Evolutionary conservation across 1,140 invertebrate genomes (phyloP).

Genomic region (Orchestia grillus): DNA sequence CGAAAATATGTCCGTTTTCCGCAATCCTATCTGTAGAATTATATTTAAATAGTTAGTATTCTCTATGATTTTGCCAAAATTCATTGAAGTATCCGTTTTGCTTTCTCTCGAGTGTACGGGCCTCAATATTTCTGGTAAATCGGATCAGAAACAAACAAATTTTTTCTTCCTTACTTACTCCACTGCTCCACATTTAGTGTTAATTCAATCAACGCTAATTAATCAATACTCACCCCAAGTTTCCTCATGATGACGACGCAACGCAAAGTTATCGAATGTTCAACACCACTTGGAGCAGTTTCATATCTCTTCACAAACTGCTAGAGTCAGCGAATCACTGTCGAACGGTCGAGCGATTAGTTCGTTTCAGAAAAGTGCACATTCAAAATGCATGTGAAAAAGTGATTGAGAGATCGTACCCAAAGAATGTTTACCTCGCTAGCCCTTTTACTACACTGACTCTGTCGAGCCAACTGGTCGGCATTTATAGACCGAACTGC

Average conservation of each 20-base stretch:
- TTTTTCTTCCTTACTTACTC: no score
- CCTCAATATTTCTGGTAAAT: no score
- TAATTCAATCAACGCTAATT: not conserved
- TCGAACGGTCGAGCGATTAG: not conserved
- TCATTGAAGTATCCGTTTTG: no score
- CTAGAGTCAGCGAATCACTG: not conserved
- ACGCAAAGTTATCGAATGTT: not conserved
- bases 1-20: no score
- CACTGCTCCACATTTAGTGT: no score
- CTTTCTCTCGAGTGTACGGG: no score
- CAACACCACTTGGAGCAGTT: not conserved
- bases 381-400: not conserved
- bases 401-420: not conserved
- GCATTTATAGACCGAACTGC: not conserved
- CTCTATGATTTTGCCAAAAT: no score
- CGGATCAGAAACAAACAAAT: no score
- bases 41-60: no score
- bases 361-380: not conserved
- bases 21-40: no score
- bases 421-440: constrained; percentile 21
- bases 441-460: constrained; percentile 18
- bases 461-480: not conserved
- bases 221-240: not conserved
- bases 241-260: not conserved
- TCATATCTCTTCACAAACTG: not conserved